These are phyloP conservation scores for Piprites chloris DNA, from an alignment of 2,113 vertebrate genomes.

Conservation along the genomic window DNA sequence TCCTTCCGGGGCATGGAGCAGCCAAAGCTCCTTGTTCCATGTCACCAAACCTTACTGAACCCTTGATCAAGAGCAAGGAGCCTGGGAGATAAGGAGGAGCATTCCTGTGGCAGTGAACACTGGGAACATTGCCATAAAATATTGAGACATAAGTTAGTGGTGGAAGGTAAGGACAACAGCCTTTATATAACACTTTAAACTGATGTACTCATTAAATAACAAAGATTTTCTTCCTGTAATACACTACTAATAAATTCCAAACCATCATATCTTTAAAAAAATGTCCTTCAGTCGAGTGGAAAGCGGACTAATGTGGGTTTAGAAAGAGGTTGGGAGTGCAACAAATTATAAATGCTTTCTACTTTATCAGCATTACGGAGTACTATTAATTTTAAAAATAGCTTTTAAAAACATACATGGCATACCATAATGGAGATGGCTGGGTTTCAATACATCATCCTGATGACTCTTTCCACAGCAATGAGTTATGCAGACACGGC, in stretches of 20 bases:
- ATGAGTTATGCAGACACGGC: neutral
- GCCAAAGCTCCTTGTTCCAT: fast-evolving
- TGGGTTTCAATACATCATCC: slow-evolving; percentile 38
- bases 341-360: slow-evolving; percentile 52
- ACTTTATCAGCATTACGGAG: slow-evolving; percentile 56
- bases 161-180: neutral
- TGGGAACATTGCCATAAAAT: neutral
- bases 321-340: slow-evolving; percentile 11
- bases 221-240: neutral
- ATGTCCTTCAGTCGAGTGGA: neutral
- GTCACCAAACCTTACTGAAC: fast-evolving
- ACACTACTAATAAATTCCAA: slow-evolving; percentile 30
- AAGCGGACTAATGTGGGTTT: slow-evolving; percentile 18
- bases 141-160: neutral
- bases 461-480: slow-evolving; percentile 34
- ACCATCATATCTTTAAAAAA: neutral
- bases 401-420: slow-evolving; percentile 61
- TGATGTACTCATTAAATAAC: slow-evolving; percentile 1
- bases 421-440: slow-evolving; percentile 57
- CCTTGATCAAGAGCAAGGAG: neutral
- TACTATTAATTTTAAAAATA: slow-evolving; percentile 69
- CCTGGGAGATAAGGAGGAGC: fast-evolving
- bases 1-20: neutral
- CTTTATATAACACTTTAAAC: neutral
- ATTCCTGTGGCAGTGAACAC: neutral